Evolutionary conservation across 2,113 vertebrate species (phyloP).

Genomic region (Cebus imitator): DNA sequence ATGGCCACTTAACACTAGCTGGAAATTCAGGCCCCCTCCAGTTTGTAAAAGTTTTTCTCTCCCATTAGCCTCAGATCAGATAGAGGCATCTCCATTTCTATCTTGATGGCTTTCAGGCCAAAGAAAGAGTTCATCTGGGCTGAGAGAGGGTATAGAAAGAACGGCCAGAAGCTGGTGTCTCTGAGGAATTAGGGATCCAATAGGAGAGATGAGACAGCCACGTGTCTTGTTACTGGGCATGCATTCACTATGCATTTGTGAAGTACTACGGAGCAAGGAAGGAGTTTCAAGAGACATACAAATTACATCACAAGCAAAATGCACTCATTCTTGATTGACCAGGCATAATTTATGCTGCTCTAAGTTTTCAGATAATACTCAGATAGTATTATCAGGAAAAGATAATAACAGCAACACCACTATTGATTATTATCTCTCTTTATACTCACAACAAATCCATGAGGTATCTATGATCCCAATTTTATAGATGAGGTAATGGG

Average conservation of each 20-base stretch:
- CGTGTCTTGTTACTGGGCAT: neutral
- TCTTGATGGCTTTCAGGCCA: neutral
- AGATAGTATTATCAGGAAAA: neutral
- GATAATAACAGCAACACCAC: neutral
- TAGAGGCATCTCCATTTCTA: neutral
- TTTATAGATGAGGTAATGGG: neutral
- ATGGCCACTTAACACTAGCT: constrained; percentile 60
- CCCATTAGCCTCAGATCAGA: neutral
- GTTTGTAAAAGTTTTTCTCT: neutral
- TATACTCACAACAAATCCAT: neutral
- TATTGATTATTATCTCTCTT: neutral
- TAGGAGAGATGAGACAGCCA: neutral
- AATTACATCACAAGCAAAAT: neutral
- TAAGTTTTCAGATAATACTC: neutral
- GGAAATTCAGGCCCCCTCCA: constrained; percentile 7
- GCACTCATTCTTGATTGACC: constrained; percentile 1
- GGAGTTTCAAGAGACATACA: neutral
- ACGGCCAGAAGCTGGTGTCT: neutral
- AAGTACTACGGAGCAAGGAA: neutral
- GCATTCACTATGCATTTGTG: neutral
- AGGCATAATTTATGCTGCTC: neutral
- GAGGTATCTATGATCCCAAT: neutral
- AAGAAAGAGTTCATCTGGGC: neutral
- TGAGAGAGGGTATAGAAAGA: neutral
- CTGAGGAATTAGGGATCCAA: neutral